Base-by-base conservation (phyloP, 2,797 vertebrate genomes). In the Smutsia gigantea region DNA sequence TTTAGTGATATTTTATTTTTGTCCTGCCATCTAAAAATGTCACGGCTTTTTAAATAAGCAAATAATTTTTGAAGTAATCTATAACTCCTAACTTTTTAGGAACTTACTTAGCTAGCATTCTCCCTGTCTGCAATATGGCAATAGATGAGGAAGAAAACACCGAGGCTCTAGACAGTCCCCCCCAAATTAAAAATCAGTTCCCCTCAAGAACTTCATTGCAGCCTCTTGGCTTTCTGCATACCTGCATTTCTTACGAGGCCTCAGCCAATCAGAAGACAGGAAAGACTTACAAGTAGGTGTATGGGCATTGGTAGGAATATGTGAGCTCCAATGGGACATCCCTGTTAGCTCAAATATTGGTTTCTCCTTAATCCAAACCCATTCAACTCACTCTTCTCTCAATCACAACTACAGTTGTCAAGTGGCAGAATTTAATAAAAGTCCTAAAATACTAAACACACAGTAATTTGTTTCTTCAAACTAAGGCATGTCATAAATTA, bases 1-100 rank as follows among this genome's bases (percentile, higher is more conserved):
- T 78, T 86, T 72, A 49, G 9, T 94, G 46, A 11, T 69, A 15
- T 37, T 89, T 90, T 79, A 10, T 87, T 81, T 96, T 95, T 94
- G 29, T 88, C 42, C 27, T 95, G 17, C 2, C 75, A 4, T 77
- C 27, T 46, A 72, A 94, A 96, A 90, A 81, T 61, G 29, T 90
- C 55, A 42, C 53, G 31, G 39, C 69, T 69, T 90, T 90, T 29
- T 0, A 89, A 82, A 37, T 71, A 81, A 34, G 29, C 31, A 46
- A 42, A 34, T 88, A 66, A 59, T 17, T 84, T 71, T 81, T 75
- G 4, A 34, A 87, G 57, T 84, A 37, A 87, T 37, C 68, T 86
- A 1, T 71, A 61, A 63, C 19, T 63, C 27, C n/a, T 86, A 7
- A 55, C 25, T 51, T 97, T 92, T 93, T 75, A 61, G 39, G 7